Base-by-base conservation (phyloP, 2,113 vertebrate species). In the Azemiops feae region DNA sequence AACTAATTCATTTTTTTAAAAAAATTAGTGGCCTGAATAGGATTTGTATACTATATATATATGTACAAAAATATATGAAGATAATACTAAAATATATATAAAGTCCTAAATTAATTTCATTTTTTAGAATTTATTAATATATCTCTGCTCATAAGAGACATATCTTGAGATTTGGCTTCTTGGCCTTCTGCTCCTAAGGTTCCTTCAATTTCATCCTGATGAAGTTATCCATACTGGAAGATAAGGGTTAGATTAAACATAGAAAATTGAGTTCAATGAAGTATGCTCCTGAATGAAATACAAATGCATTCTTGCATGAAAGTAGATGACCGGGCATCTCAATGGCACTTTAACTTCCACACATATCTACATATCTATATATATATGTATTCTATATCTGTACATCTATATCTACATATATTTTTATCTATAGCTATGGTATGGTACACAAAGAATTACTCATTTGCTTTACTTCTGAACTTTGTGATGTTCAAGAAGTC, bases 201-300 rank as follows among this genome's bases (percentile, higher is more conserved):
- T 85, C 20, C 81, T 92, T 54, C 90, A 39, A 94, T 39, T 91
- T 95, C 58, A 93, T 50, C 92, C 92, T 95, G n/a, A 55, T 87
- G 64, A 52, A 88, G 87, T 88, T 94, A 4, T 18, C 54, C 81
- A 93, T 96, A 64, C 92, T 97, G 89, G 91, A 95, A 92, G 93
- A 74, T 0, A 91, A 1, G 55, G 34, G 50, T 89, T 34, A 90
- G 14, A 2, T 43, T 87, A 20, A 91, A 93, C 8, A 89, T 9
- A 58, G 10, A 85, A 93, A 88, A 55, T 43, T 50, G 89, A 3
- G 18, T 89, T 87, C 3, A 1, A 0, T 87, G 9, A 11, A 85
- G 43, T 45, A 85, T 85, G 20, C 4, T 23, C 20, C 23, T 43
- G 81, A 85, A 45, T 45, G 22, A 85, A 45, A 22, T 85, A 47